Base-by-base conservation (phyloP, 2,888 invertebrate genomes). In the Brachyptera risi region DNA sequence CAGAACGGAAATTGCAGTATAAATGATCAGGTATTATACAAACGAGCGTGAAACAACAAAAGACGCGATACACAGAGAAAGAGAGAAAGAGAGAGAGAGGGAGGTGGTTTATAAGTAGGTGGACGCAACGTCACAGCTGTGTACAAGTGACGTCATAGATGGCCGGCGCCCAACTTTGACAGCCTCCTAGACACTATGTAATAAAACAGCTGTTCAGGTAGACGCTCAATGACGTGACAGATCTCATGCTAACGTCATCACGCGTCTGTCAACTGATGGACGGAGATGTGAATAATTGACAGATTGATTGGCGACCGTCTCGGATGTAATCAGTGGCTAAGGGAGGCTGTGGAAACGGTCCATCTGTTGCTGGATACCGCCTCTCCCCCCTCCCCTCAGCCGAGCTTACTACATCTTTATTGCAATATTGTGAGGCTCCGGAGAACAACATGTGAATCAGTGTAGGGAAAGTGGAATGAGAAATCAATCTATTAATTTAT, bases 321-420 rank as follows among this genome's bases (percentile, higher is more conserved):
- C 2, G 7, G 42, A 21, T 42, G 42, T 4, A 42, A 19, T 5
- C 21, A 19, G 17, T 15, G 7, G 42, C 7, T 17, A 21, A 21
- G 42, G 42, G 42, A 42, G 42, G 42, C n/a, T 42, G 42, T 2
- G 15, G 42, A 42, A 9, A 42, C n/a, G 42, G 42, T 42, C 42
- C 42, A 42, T 2, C 42, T 42, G 42, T 5, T 15, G 42, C 5
- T 17, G n/a, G n/a, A n/a, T n/a, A n/a, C n/a, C n/a, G n/a, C n/a
- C n/a, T n/a, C n/a, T n/a, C n/a, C n/a, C n/a, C n/a, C n/a, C n/a
- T n/a, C 15, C 38, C 15, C 15, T n/a, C n/a, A n/a, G 38, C 15
- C 13, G 13, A 17, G n/a, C 13, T 42, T 42, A 7, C 42, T 42
- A 42, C 42, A 42, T 42, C 42, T 42, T 42, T 42, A n/a, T 40